Evolutionary conservation across 2,113 vertebrate genomes (phyloP), one percentile per base, ranked within the genome.

Genomic region (Neogobius melanostomus): DNA sequence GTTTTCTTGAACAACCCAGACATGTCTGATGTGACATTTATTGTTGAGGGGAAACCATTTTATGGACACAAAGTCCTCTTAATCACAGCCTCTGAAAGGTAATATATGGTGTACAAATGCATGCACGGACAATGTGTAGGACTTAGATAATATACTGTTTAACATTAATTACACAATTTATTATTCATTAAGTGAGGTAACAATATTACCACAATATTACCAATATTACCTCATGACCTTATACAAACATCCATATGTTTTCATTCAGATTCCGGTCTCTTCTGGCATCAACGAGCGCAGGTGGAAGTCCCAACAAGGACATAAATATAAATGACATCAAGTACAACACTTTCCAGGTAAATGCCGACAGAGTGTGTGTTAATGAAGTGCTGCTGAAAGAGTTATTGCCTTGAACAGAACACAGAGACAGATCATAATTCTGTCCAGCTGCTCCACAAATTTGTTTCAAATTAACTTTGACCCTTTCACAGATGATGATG

Each of bases 1-100:
- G 96, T 98, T 85, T 99, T 99, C 74, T 88, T 99, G 77, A 99
- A 99, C 82, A 99, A 99, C 75, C 94, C 92, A 68, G 98, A 99
- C 72, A 99, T 99, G 98, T 99, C 98, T 0, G 98, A 99, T 1
- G 95, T 99, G 17, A 98, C 94, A 1, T 99, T 99, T 88, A 56
- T 96, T 7, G 94, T 99, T 62, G 97, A 98, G 85, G 96, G 97
- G 47, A 98, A 95, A 69, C 92, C 97, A 0, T 99, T 99, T 44
- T 99, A 98, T n/a, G 97, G 94, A 50, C 97, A 99, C 87, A 96
- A 94, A 86, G 97, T 99, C 63, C 93, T 99, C 66, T 91, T 99
- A 87, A 95, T 99, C 74, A 99, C 96, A 0, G 96, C 98, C 0
- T 99, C 98, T 0, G 95, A 98, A 85, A 95, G 93, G 98, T 99